Evolutionary conservation across 2,888 invertebrate genomes (phyloP).

Genomic region (Nipponacmea schrenckii): DNA sequence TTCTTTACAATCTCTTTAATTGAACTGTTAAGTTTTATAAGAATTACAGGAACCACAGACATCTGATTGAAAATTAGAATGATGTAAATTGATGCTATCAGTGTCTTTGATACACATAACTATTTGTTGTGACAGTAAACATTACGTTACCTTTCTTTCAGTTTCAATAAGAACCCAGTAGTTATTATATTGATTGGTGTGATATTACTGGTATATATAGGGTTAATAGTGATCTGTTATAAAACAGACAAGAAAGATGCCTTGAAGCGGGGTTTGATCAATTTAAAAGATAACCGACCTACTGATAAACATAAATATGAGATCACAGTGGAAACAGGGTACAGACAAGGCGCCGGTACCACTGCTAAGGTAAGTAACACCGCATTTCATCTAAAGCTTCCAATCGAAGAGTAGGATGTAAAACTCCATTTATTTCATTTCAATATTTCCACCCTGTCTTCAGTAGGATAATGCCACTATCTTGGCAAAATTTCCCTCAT

Average conservation of each 20-base stretch:
- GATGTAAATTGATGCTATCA: too few species aligned
- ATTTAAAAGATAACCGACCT: conserved; percentile 60
- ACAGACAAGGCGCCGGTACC: conserved; percentile 63
- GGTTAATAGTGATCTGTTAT: conserved; percentile 50
- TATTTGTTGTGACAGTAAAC: too few species aligned
- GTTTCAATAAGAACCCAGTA: conserved; percentile 55
- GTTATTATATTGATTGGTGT: conserved; percentile 47
- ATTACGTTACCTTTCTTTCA: conserved; percentile 29
- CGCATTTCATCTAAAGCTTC: not conserved
- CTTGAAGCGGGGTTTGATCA: conserved; percentile 53
- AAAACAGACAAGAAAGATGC: conserved; percentile 53
- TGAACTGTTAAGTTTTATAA: too few species aligned
- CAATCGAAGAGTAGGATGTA: too few species aligned
- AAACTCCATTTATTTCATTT: too few species aligned
- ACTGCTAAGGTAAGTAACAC: conserved; percentile 62
- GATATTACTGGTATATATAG: conserved; percentile 50
- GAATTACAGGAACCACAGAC: not conserved
- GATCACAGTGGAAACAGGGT: conserved; percentile 65
- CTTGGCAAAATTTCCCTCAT: too few species aligned
- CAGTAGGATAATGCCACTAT: too few species aligned
- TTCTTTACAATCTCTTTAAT: too few species aligned
- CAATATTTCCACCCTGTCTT: too few species aligned
- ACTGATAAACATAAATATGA: conserved; percentile 64
- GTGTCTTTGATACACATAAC: too few species aligned
- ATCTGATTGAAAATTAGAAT: too few species aligned